Base-by-base conservation (phyloP, 2,113 vertebrate genomes). In the Scomber colias region DNA sequence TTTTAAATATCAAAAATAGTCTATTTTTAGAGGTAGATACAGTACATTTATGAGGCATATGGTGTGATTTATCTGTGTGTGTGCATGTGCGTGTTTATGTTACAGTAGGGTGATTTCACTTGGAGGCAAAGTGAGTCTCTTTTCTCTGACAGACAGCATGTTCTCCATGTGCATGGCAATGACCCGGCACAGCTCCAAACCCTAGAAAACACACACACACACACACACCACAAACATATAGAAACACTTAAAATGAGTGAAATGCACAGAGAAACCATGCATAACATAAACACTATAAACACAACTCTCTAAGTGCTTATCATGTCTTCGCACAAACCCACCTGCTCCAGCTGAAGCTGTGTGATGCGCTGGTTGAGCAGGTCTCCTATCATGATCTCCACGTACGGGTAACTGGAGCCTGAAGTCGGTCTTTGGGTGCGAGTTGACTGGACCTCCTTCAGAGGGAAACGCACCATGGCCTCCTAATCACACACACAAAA, bases 91-190 rank as follows among this genome's bases (percentile, higher is more conserved):
- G 14, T 65, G 44, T 71, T 11, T 64, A 51, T 27, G 50, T 95
- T 95, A 99, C 45, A 99, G 95, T 81, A 99, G 91, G 0, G 98
- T 99, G 84, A 99, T 99, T 94, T 99, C 98, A 0, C 98, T 99
- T 45, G 98, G 97, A 2, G 98, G 98, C 79, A 99, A 93, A 0
- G 97, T 98, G 16, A 97, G 95, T 82, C 96, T 95, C 92, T 98
- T 98, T 91, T 99, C 97, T 16, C 96, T 94, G 19, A 96, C 95
- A 0, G 95, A 95, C 71, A 99, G 87, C 90, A 99, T 90, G 91
- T 93, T 96, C 82, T 99, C 98, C 96, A 99, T 93, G 62, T 99
- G 97, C 69, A 95, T 96, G 0, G 97, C 98, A 53, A 99, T 95
- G 70, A 98, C 97, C 0, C 97, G 94, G 81, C 98, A 99, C 72